Percentiles rank a stretch among this genome's conserved stretches.
These are phyloP conservation scores for Onychomys leucogaster DNA, from an alignment of 2,797 vertebrate genomes.

Conservation along the genomic window DNA sequence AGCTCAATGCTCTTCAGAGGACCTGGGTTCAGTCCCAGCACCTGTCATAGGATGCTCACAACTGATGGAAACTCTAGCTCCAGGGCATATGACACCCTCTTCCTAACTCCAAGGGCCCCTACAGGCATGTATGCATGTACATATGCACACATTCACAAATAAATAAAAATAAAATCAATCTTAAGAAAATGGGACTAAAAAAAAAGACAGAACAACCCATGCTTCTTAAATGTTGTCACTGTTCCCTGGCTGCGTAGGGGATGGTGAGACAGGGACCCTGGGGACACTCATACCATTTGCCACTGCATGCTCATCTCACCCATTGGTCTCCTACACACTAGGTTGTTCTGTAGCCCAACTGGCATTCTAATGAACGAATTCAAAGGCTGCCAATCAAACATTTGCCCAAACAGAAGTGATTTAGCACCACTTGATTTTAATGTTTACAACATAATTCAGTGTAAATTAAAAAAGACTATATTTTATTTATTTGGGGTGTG, in stretches of 20 bases:
- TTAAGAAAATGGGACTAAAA: neutral
- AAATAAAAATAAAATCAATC: neutral
- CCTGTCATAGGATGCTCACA: neutral
- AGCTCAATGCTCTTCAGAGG: neutral
- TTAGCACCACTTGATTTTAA: constrained; percentile 5
- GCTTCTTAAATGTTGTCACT: constrained; percentile 59
- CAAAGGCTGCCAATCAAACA: constrained; percentile 3
- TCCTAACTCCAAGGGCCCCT: neutral
- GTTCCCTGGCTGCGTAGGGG: constrained; percentile 30
- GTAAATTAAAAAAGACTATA: neutral
- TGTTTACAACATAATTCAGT: neutral
- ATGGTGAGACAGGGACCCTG: neutral
- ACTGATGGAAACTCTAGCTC: neutral
- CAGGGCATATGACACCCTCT: neutral
- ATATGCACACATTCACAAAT: neutral
- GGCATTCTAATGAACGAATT: neutral
- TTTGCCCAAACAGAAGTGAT: neutral
- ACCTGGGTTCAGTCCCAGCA: neutral
- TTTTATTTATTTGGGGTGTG: neutral
- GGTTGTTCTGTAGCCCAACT: constrained; percentile 27
- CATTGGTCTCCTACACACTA: neutral
- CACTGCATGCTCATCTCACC: neutral
- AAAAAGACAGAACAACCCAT: neutral
- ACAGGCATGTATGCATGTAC: neutral
- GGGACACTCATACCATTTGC: constrained; percentile 22